These are phyloP conservation scores for Umimayanthus kanabou DNA, from an alignment of 92 coral and sea anemone species.

Conservation along the genomic window DNA sequence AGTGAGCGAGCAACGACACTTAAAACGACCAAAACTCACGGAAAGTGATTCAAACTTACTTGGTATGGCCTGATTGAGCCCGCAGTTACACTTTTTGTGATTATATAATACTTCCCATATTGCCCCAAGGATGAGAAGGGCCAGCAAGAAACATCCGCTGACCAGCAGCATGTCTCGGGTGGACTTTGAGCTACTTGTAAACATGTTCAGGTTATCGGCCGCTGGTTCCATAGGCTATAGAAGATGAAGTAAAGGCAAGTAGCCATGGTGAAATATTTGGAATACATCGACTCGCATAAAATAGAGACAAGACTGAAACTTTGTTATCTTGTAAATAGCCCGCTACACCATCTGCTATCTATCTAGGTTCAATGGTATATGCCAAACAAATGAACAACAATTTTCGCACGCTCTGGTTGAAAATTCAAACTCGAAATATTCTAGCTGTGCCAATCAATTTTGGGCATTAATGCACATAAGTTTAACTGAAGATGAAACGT, in stretches of 20 bases:
- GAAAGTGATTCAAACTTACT: not conserved
- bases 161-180: conserved; percentile 10
- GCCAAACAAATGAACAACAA: no score
- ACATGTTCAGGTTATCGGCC: conserved; percentile 25
- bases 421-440: no score
- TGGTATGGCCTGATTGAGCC: conserved; percentile 32
- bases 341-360: no score
- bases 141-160: conserved; percentile 17
- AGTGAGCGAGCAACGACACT: not conserved
- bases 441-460: no score
- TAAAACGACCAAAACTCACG: no score
- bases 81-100: conserved; percentile 1
- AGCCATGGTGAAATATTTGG: not conserved
- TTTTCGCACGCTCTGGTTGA: no score
- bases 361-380: no score
- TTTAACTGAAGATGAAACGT: no score
- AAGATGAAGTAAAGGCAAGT: not conserved
- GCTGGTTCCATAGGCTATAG: conserved; percentile 34
- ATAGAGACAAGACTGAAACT: not conserved
- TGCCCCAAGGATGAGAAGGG: conserved; percentile 15
- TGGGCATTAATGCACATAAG: no score
- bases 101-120: conserved; percentile 18
- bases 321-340: not conserved
- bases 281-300: no score
- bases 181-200: conserved; percentile 15